These are phyloP conservation scores for Benthosema pterotum DNA, from an alignment of 2,797 vertebrate species.

Conservation along the genomic window DNA sequence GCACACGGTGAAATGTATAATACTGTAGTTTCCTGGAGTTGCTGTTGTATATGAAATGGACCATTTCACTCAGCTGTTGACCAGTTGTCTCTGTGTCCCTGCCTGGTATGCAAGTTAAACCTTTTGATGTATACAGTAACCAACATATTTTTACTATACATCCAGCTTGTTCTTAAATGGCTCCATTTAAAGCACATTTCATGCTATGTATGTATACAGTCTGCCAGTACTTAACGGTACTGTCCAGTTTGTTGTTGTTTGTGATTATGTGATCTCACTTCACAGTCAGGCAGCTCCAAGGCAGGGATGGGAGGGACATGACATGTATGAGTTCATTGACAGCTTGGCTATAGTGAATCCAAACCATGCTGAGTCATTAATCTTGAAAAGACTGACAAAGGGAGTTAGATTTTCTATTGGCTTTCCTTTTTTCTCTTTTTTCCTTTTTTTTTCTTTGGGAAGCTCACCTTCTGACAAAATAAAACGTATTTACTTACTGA, in stretches of 20 bases:
- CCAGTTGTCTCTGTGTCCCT: slow-evolving; percentile 2
- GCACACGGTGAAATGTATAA: neutral
- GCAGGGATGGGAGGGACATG: slow-evolving; percentile 31
- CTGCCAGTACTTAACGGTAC: neutral
- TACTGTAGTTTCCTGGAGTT: neutral
- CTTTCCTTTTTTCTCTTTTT: no score
- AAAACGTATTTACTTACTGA: neutral
- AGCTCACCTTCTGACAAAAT: neutral
- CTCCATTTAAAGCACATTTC: neutral
- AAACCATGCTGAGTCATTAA: slow-evolving; percentile 64
- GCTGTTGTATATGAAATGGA: slow-evolving; percentile 5
- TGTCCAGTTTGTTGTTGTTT: slow-evolving; percentile 8
- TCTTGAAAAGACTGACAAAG: slow-evolving; percentile 37
- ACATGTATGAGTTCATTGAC: slow-evolving; percentile 36
- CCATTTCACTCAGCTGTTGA: slow-evolving; percentile 2
- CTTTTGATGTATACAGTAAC: neutral
- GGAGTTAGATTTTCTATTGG: slow-evolving; percentile 22
- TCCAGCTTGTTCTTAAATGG: neutral
- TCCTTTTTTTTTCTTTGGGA: no score
- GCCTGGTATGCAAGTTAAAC: neutral
- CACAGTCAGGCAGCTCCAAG: slow-evolving; percentile 14
- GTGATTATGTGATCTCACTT: slow-evolving; percentile 3
- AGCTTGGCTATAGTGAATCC: slow-evolving; percentile 18
- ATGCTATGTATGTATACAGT: neutral
- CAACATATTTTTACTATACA: no score